A percentile compares a stretch with the other conserved stretches of the same genome.
phyloP scores from a whole-genome alignment of 2,888 invertebrate species.

The Zygothrica quintamaculata region DNA sequence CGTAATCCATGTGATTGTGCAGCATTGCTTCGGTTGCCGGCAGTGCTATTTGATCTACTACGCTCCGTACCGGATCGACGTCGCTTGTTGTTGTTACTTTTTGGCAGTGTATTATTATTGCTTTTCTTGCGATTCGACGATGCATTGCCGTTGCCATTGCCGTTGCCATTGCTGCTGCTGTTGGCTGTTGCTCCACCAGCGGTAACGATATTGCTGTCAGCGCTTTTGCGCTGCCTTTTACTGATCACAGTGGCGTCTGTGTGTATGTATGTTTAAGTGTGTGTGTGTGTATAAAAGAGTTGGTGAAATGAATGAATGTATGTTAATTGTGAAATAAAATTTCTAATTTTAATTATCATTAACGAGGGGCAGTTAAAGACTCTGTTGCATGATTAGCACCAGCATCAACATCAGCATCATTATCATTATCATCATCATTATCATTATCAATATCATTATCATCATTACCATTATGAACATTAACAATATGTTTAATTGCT shows the following conservation, averaged over 20 bases:
- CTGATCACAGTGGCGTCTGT: conserved; percentile 51
- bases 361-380: conserved; percentile 42
- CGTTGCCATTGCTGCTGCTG: conserved; percentile 8
- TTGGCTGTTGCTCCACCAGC: no score
- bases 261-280: conserved; percentile 20
- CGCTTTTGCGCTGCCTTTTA: conserved; percentile 65
- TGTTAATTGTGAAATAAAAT: conserved; percentile 49
- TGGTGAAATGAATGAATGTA: conserved; percentile 33
- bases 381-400: conserved; percentile 39
- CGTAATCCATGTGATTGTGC: conserved; percentile 77
- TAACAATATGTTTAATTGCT: conserved; percentile 44
- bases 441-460: conserved; percentile 28
- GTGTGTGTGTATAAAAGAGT: conserved; percentile 30
- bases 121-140: conserved; percentile 66
- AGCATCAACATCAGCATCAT: conserved; percentile 40
- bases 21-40: conserved; percentile 49
- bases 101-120: conserved; percentile 74
- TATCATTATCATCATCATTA: conserved; percentile 19
- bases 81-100: conserved; percentile 69
- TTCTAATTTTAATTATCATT: conserved; percentile 51
- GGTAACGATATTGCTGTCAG: no score
- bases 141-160: conserved; percentile 23
- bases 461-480: conserved; percentile 15
- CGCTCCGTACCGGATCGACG: conserved; percentile 84
- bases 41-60: conserved; percentile 50